These are phyloP conservation scores for Helostoma temminkii DNA, from an alignment of 2,797 vertebrate species.

Conservation along the genomic window DNA sequence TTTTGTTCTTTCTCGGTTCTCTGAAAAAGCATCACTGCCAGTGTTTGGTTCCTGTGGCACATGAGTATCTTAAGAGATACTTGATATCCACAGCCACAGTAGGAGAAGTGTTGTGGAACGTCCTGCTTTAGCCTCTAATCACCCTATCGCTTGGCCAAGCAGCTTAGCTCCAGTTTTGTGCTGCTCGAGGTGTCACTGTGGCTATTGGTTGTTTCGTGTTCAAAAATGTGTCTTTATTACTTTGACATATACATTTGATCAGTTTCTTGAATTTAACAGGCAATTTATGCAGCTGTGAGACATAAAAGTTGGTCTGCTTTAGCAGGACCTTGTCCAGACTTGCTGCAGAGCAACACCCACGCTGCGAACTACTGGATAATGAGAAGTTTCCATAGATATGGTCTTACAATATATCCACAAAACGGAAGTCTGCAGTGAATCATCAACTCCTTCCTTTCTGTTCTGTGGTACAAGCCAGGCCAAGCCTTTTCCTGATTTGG, in stretches of 20 bases:
- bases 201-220: conserved; percentile 6
- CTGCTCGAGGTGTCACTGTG: not conserved
- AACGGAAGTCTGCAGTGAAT: conserved; percentile 22
- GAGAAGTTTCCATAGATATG: conserved; percentile 31
- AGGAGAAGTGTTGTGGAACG: conserved; percentile 17
- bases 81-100: conserved; percentile 35
- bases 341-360: conserved; percentile 20
- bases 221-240: not conserved
- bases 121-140: conserved; percentile 36
- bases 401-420: conserved; percentile 7
- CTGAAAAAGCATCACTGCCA: not conserved
- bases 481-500: conserved; percentile 22
- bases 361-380: conserved; percentile 33
- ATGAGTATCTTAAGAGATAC: conserved; percentile 20
- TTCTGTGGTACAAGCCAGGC: not conserved
- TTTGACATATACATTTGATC: conserved; percentile 6
- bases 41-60: conserved; percentile 1
- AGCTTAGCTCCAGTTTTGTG: conserved; percentile 13
- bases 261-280: conserved; percentile 7
- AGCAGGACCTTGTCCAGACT: conserved; percentile 34
- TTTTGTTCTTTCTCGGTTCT: conserved; percentile 1
- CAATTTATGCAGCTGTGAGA: not conserved
- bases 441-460: conserved; percentile 11
- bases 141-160: conserved; percentile 31
- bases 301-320: conserved; percentile 8